Evolutionary conservation across 2,113 vertebrate species (phyloP), one percentile per base, ranked within the genome.

Genomic region (Haliaeetus leucogaster): DNA sequence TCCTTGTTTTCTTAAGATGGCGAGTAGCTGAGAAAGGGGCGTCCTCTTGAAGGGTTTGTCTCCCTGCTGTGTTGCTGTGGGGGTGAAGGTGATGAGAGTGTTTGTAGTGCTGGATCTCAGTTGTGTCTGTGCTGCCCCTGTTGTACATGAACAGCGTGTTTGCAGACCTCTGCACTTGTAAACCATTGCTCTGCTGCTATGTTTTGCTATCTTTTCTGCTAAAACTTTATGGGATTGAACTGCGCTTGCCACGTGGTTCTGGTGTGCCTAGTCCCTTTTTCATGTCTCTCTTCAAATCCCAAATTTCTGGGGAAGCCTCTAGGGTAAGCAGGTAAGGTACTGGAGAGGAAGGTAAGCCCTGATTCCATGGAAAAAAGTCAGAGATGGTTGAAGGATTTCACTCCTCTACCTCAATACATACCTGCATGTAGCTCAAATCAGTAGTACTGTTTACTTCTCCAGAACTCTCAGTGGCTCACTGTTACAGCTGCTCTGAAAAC

Each of bases 21-120:
- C 0, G 2, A 70, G 40, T 48, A 32, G 27, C 2, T 83, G 55
- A 61, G 66, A 55, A 89, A 26, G n/a, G 16, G 14, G 3, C 0
- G 0, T 55, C 14, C 18, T 34, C 45, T 45, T 0, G 0, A 36
- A 76, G 25, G 18, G 18, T 66, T 86, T 83, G 66, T 53, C 22
- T 74, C 55, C 16, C 26, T 74, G 16, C 30, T n/a, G 15, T 59
- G 26, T 59, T n/a, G 25, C 19, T 65, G 29, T 43, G 66, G 13
- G 43, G 20, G 38, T 43, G 48, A 79, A 78, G n/a, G 59, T 30
- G 48, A 0, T 17, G 42, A 67, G 40, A 14, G 13, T 9, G 5
- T 45, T 58, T 26, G 19, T 42, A 15, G 26, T 13, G 27, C 32
- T 92, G 29, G 25, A 6, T 45, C n/a, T 86, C 55, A 19, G 30